These are phyloP conservation scores for Drosophila tani DNA, from an alignment of 1,140 invertebrate genomes.

Conservation along the genomic window DNA sequence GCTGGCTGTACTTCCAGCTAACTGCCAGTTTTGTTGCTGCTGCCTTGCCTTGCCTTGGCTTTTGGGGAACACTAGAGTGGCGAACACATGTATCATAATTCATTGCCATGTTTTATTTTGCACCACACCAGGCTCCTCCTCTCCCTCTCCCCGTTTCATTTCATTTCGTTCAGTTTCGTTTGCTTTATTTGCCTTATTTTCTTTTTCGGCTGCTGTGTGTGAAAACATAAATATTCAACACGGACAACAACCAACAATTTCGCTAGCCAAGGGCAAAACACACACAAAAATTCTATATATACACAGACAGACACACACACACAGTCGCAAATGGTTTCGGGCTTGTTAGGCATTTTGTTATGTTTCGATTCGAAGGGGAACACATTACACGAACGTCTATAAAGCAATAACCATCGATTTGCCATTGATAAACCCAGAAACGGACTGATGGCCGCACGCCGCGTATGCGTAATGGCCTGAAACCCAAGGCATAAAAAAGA, in stretches of 20 bases:
- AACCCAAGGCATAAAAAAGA: constrained; percentile 42
- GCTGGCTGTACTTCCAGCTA: constrained; percentile 39
- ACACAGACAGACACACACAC: background rate
- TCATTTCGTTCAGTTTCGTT: constrained; percentile 29
- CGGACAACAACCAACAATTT: constrained; percentile 39
- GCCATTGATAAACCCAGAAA: constrained; percentile 51
- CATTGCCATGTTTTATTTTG: constrained; percentile 81
- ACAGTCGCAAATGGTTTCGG: constrained; percentile 32
- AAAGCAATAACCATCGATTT: constrained; percentile 61
- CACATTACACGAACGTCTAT: constrained; percentile 43
- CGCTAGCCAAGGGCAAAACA: constrained; percentile 40
- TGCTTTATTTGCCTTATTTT: constrained; percentile 59
- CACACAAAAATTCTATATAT: constrained; percentile 3
- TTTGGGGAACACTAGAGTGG: constrained; percentile 44
- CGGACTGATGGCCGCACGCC: constrained; percentile 38
- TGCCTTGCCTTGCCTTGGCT: constrained; percentile 34
- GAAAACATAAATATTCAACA: constrained; percentile 75
- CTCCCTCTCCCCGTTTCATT: constrained; percentile 22
- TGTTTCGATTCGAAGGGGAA: constrained; percentile 31
- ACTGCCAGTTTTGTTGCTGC: constrained; percentile 28
- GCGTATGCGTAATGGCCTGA: constrained; percentile 57
- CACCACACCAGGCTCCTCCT: constrained; percentile 38
- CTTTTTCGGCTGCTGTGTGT: constrained; percentile 63
- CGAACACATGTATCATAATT: constrained; percentile 84
- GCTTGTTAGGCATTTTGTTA: constrained; percentile 58